These are phyloP conservation scores for Xiphophorus birchmanni DNA, from an alignment of 2,797 vertebrate species.

Conservation along the genomic window DNA sequence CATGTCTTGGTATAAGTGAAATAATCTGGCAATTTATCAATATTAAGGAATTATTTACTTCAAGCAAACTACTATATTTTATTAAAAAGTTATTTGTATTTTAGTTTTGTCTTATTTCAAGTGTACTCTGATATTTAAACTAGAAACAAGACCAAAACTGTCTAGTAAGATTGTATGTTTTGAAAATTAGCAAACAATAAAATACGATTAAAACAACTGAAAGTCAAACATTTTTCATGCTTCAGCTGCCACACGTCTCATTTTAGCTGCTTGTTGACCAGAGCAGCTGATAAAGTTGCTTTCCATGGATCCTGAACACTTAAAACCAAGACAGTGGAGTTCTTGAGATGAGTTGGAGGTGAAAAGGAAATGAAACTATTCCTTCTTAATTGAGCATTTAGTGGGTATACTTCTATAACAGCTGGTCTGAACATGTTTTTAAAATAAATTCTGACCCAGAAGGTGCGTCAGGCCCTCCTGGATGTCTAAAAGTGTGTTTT, in stretches of 20 bases:
- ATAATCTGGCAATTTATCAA: too few species aligned
- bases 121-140: too few species aligned
- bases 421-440: neutral
- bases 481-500: slow-evolving; percentile 11
- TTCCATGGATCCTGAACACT: neutral
- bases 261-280: neutral
- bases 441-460: neutral
- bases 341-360: neutral
- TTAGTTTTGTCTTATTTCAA: too few species aligned
- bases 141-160: too few species aligned
- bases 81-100: too few species aligned
- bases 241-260: neutral
- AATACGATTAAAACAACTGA: neutral
- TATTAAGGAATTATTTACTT: too few species aligned
- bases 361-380: neutral
- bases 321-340: neutral
- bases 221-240: neutral
- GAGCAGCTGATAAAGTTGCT: neutral
- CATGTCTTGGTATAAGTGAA: too few species aligned
- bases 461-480: neutral
- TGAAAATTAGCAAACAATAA: neutral
- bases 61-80: too few species aligned
- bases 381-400: neutral
- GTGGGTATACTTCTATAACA: neutral
- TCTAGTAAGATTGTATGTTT: too few species aligned